Evolutionary conservation across 30 jellyfish, hydroid and myxozoan species (phyloP).

Genomic region (Aurelia aurita): DNA sequence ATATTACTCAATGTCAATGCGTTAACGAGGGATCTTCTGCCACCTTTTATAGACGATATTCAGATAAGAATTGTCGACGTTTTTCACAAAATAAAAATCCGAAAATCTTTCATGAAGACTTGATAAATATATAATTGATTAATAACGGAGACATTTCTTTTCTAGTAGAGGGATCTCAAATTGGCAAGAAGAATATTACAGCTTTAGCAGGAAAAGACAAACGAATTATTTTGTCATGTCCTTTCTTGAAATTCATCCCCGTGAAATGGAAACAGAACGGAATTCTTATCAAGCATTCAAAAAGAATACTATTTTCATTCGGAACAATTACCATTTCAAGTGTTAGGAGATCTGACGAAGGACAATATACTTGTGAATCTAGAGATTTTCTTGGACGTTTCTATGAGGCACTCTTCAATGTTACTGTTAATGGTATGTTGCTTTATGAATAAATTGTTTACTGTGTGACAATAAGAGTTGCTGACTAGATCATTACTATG

Average conservation of each 20-base stretch:
- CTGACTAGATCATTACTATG: no score
- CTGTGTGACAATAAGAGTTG: no score
- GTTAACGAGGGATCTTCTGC: no score
- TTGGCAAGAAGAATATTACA: slow-evolving; percentile 20
- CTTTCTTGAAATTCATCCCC: slow-evolving; percentile 23
- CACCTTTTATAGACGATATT: no score
- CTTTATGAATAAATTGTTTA: no score
- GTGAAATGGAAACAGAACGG: slow-evolving; percentile 47
- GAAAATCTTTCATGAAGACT: no score
- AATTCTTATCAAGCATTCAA: neutral
- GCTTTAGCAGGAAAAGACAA: slow-evolving; percentile 71
- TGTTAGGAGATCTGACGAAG: slow-evolving; percentile 27
- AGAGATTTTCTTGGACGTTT: slow-evolving; percentile 6
- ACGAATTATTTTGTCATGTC: slow-evolving; percentile 58
- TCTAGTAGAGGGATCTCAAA: neutral
- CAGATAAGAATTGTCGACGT: no score
- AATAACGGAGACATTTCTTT: no score
- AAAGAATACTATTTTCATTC: neutral
- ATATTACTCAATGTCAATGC: no score
- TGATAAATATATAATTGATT: no score
- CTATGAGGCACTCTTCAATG: slow-evolving; percentile 46
- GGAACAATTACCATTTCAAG: slow-evolving; percentile 36
- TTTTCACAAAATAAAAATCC: no score
- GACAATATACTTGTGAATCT: slow-evolving; percentile 38
- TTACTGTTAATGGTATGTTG: slow-evolving; percentile 35